Evolutionary conservation across 1,140 invertebrate species (phyloP).

Genomic region (Chrysoperla carnea): DNA sequence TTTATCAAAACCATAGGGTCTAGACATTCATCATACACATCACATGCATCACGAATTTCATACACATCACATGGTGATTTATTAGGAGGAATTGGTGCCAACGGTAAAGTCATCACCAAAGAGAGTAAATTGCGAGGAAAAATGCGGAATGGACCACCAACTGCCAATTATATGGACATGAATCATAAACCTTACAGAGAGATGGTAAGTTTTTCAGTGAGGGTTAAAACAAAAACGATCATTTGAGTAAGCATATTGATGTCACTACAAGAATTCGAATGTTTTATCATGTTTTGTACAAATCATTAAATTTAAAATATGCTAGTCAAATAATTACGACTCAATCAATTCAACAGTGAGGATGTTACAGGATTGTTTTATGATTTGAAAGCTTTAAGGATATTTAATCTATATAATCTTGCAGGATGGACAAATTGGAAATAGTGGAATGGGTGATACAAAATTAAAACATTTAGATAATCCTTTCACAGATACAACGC

Average conservation of each 20-base stretch:
- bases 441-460: slow-evolving; percentile 22
- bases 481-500: slow-evolving; percentile 76
- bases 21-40: slow-evolving; percentile 84
- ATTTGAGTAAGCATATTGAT: too few relatives aligned
- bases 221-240: not conserved
- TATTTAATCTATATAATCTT: not conserved
- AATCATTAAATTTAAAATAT: too few relatives aligned
- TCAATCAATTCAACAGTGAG: too few relatives aligned
- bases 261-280: too few relatives aligned
- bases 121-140: slow-evolving; percentile 61
- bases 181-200: slow-evolving; percentile 44
- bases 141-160: slow-evolving; percentile 44
- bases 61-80: slow-evolving; percentile 88
- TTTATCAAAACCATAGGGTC: slow-evolving; percentile 36
- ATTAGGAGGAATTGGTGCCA: slow-evolving; percentile 46
- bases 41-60: slow-evolving; percentile 76
- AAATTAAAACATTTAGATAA: slow-evolving; percentile 81
- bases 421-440: slow-evolving; percentile 20
- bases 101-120: slow-evolving; percentile 57
- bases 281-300: too few relatives aligned
- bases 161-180: slow-evolving; percentile 38
- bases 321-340: not conserved
- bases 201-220: too few relatives aligned
- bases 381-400: not conserved
- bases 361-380: not conserved